Evolutionary conservation across 2,113 vertebrate genomes (phyloP), one percentile per base, ranked within the genome.

Genomic region (Electrona antarctica): DNA sequence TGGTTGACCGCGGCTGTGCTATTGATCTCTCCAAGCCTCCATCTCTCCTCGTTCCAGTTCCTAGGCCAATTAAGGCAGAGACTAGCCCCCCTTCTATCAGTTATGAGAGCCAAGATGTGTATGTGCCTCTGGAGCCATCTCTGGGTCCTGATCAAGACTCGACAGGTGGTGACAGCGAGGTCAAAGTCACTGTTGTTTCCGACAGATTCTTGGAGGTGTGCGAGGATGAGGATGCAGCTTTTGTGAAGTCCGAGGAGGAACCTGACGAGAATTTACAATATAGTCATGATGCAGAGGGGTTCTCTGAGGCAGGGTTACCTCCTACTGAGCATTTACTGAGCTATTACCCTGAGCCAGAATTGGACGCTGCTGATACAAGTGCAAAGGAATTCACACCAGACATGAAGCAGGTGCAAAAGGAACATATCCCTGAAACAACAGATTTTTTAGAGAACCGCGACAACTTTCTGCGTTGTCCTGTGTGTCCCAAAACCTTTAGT

Each of bases 401-500:
- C 58, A 52, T n/a, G 8, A 52, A 7, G 0, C 14, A 6, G 0
- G 68, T 64, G 46, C 54, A 61, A 56, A 68, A 49, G 0, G 2
- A 78, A 5, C 51, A 65, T 0, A 55, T 55, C 1, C n/a, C 47
- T 3, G 60, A 9, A 69, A 55, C 63, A 0, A 21, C 60, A 2
- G 76, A 71, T 21, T 15, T 66, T 45, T 41, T 63, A n/a, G 75
- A 83, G 14, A 59, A 48, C 9, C 45, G 28, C 2, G 68, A 83
- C 64, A 74, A 82, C 62, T 57, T 83, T 28, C 73, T 88, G 21
- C 80, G 68, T 46, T 92, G 92, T 48, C 85, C 85, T 1, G n/a
- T 56, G 46, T 92, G 92, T 57, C 85, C 87, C 6, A 89, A 91
- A 74, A 91, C 80, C 0, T 93, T 92, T 12, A 84, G 63, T 10